Evolutionary conservation across 2,113 vertebrate genomes (phyloP).

Genomic region (Hemichromis elongatus): DNA sequence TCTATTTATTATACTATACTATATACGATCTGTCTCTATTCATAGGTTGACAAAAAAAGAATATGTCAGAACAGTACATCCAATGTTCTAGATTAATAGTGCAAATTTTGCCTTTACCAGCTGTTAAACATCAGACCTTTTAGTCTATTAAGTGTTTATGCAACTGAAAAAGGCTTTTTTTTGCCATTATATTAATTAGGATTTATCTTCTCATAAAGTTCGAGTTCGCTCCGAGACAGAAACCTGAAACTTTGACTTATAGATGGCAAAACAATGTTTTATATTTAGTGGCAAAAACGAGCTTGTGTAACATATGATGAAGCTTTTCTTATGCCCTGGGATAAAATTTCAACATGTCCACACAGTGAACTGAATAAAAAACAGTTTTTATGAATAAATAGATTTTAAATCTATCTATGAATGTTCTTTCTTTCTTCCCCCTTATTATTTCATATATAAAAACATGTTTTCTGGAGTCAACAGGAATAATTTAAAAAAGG

Average conservation of each 20-base stretch:
- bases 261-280: background rate
- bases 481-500: background rate
- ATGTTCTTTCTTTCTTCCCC: background rate
- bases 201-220: background rate
- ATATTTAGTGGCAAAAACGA: background rate
- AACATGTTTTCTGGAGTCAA: background rate
- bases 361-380: background rate
- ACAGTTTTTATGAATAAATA: background rate
- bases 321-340: background rate
- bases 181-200: background rate
- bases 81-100: background rate
- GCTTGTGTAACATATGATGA: background rate
- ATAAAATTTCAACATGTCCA: background rate
- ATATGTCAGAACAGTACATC: background rate
- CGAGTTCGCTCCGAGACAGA: background rate
- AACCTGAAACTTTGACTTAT: background rate
- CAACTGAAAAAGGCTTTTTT: background rate
- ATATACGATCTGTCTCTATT: background rate
- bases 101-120: background rate
- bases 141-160: background rate
- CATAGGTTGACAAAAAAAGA: background rate
- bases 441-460: background rate
- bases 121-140: background rate
- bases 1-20: background rate
- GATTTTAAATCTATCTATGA: background rate